phyloP scores from a whole-genome alignment of 2,888 invertebrate species.

The Cephus rjabovi region DNA sequence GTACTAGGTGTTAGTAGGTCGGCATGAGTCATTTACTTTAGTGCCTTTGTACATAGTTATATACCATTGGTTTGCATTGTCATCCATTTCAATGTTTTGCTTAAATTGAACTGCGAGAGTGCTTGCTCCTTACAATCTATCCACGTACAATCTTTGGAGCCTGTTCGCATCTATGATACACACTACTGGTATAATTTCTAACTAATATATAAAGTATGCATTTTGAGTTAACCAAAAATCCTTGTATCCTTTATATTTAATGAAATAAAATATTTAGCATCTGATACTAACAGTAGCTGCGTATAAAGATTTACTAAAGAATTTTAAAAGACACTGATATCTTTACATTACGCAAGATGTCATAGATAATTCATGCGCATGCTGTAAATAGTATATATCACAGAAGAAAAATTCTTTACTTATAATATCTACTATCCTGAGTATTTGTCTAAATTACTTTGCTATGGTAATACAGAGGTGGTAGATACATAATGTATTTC shows the following conservation, averaged over 20 bases:
- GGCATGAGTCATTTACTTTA: constrained; percentile 25
- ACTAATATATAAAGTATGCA: not conserved
- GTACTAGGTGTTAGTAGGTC: constrained; percentile 11
- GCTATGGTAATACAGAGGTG: not conserved
- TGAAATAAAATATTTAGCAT: not conserved
- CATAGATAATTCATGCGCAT: not conserved
- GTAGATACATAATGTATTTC: not conserved
- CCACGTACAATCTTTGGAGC: not conserved
- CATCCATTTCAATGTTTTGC: not conserved
- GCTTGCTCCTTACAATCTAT: not conserved
- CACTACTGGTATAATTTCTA: not conserved
- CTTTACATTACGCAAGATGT: not conserved
- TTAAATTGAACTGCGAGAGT: not conserved
- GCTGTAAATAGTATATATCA: not conserved
- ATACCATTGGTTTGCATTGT: not conserved
- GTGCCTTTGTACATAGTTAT: constrained; percentile 13
- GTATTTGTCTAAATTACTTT: not conserved
- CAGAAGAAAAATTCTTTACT: not conserved
- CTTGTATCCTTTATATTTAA: not conserved
- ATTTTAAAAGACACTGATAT: not conserved
- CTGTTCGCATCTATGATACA: not conserved
- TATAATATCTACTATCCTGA: not conserved
- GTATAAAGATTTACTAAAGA: not conserved
- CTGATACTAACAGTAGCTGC: not conserved
- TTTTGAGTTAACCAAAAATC: not conserved